Evolutionary conservation across 2,888 invertebrate genomes (phyloP).

Genomic region (Mesochorus sp.): DNA sequence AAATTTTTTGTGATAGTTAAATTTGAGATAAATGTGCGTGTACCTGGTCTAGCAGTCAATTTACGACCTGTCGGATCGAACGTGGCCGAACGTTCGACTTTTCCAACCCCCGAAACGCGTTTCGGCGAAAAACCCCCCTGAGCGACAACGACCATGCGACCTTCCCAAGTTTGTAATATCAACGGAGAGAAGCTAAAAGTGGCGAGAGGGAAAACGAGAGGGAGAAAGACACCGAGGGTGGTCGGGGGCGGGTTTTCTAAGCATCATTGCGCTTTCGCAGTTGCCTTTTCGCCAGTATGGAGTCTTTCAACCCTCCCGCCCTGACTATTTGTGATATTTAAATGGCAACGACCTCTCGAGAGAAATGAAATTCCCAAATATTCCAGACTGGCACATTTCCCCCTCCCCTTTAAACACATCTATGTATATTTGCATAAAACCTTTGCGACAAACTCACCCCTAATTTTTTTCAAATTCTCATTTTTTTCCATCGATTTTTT

Average conservation of each 20-base stretch:
- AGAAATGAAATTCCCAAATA: slow-evolving; percentile 27
- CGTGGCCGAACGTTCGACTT: slow-evolving; percentile 42
- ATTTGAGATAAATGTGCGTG: slow-evolving; percentile 12
- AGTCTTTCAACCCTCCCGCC: slow-evolving; percentile 24
- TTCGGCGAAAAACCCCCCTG: slow-evolving; percentile 30
- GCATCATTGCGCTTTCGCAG: slow-evolving; percentile 55
- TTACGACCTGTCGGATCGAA: slow-evolving; percentile 59
- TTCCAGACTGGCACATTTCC: neutral
- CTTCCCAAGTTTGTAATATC: slow-evolving; percentile 58
- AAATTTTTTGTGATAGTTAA: neutral
- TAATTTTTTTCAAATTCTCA: neutral
- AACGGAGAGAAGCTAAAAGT: slow-evolving; percentile 43
- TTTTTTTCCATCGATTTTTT: no score
- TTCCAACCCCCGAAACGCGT: slow-evolving; percentile 55
- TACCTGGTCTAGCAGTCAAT: slow-evolving; percentile 52
- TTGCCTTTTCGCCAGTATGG: slow-evolving; percentile 33
- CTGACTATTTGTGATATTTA: slow-evolving; percentile 61
- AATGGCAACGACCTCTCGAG: slow-evolving; percentile 58
- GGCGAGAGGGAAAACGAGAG: slow-evolving; percentile 26
- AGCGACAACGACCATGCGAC: slow-evolving; percentile 48
- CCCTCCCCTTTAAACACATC: slow-evolving; percentile 30
- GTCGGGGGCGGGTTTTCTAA: slow-evolving; percentile 17
- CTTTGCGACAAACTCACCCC: no score
- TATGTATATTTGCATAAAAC: neutral
- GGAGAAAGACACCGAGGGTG: neutral